Evolutionary conservation across 2,888 invertebrate genomes (phyloP).

Genomic region (Clanis bilineata): DNA sequence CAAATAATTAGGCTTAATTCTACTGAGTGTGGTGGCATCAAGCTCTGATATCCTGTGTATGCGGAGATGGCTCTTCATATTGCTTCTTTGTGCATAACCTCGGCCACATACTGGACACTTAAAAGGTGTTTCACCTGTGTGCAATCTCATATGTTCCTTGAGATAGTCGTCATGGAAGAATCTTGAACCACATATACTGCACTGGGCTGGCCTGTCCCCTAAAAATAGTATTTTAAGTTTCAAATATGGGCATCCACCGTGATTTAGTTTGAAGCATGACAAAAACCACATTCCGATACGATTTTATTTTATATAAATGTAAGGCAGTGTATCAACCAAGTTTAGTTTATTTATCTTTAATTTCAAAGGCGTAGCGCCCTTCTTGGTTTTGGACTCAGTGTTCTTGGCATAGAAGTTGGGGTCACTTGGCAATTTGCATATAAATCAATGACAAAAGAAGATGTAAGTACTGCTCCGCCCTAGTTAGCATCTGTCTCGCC

Average conservation of each 20-base stretch:
- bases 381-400: no score
- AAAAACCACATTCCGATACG: no score
- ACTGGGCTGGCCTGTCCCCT: slow-evolving; percentile 72
- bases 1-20: slow-evolving; percentile 67
- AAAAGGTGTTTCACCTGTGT: slow-evolving; percentile 76
- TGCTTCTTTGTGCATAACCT: slow-evolving; percentile 73
- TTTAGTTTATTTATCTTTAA: no score
- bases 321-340: no score
- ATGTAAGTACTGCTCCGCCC: no score
- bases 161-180: slow-evolving; percentile 73
- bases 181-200: slow-evolving; percentile 61
- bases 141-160: slow-evolving; percentile 72
- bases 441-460: no score
- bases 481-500: no score
- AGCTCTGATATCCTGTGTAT: slow-evolving; percentile 69
- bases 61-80: slow-evolving; percentile 75
- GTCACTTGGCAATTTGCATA: no score
- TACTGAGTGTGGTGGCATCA: slow-evolving; percentile 55
- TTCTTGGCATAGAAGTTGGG: no score
- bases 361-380: no score
- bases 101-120: slow-evolving; percentile 74
- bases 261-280: no score
- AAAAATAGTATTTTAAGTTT: slow-evolving; percentile 30
- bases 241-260: neutral
- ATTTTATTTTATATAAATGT: no score